A percentile compares a stretch with the other conserved stretches of the same genome.
phyloP scores from a whole-genome alignment of 2,888 invertebrate species.

The Tetragonisca angustula region DNA sequence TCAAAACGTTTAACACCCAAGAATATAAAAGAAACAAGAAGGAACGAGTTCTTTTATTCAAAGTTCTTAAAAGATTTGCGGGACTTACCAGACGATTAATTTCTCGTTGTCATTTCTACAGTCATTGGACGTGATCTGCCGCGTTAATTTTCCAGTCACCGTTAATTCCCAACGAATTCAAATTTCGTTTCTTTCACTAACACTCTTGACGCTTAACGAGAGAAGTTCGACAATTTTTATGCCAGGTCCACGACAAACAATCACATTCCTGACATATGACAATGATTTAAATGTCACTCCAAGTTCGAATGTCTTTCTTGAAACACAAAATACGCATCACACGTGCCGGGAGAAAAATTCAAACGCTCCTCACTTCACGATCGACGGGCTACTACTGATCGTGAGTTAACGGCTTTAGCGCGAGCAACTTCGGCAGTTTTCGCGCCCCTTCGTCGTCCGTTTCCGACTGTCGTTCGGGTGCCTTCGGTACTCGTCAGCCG shows the following conservation, averaged over 20 bases:
- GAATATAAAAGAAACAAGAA: background rate
- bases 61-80: background rate
- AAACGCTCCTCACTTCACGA: conserved; percentile 56
- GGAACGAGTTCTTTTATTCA: background rate
- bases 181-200: conserved; percentile 21
- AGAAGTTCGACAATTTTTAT: background rate
- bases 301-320: background rate
- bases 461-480: conserved; percentile 17
- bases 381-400: conserved; percentile 69
- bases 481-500: background rate
- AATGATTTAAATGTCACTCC: background rate
- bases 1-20: background rate
- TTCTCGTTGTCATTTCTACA: conserved; percentile 36
- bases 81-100: conserved; percentile 44
- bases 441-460: conserved; percentile 42
- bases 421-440: conserved; percentile 66
- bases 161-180: background rate
- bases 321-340: background rate
- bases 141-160: conserved; percentile 1
- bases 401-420: conserved; percentile 74
- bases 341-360: conserved; percentile 12
- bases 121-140: conserved; percentile 20
- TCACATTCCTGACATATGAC: conserved; percentile 7
- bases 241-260: background rate
- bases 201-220: conserved; percentile 11